Conservation (phyloP, 2,113 vertebrate species). For the Peromyscus polionotus region DNA sequence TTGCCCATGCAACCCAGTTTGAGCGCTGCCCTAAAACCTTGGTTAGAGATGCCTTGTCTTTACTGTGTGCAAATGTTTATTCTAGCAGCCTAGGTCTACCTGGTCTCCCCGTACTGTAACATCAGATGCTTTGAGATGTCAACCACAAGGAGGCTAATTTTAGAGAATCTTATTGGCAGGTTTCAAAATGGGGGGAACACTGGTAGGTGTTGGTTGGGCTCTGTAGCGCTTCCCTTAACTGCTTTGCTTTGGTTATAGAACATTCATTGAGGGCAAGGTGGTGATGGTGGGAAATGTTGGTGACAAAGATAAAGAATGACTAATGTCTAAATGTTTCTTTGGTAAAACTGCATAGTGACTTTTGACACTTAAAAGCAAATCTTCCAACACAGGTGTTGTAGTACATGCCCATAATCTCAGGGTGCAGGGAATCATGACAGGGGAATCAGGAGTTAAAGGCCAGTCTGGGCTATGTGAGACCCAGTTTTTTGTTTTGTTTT, state of each 20-base stretch:
- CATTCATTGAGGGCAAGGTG: background rate
- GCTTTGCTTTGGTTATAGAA: conserved; percentile 77
- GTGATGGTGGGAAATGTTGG: background rate
- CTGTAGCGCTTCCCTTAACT: conserved; percentile 81
- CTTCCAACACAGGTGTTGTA: background rate
- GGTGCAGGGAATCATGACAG: background rate
- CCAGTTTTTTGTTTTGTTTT: too few species aligned
- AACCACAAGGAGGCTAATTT: conserved; percentile 86
- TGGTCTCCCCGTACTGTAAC: conserved; percentile 86
- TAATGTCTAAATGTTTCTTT: background rate
- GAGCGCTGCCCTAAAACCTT: conserved; percentile 58
- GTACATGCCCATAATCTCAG: background rate
- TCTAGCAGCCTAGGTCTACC: conserved; percentile 86
- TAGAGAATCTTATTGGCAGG: conserved; percentile 86
- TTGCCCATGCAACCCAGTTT: conserved; percentile 26
- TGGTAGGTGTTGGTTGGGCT: conserved; percentile 82
- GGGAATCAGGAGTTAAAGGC: background rate
- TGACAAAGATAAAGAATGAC: conserved; percentile 23
- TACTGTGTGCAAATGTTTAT: conserved; percentile 85
- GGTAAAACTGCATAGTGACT: conserved; percentile 28
- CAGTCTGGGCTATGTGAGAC: background rate
- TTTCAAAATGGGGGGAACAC: conserved; percentile 87
- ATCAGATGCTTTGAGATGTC: conserved; percentile 87
- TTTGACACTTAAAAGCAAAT: conserved; percentile 70
- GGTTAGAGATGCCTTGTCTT: conserved; percentile 77